Evolutionary conservation across 1,140 invertebrate genomes (phyloP).

Genomic region (Muscidifurax raptorellus): DNA sequence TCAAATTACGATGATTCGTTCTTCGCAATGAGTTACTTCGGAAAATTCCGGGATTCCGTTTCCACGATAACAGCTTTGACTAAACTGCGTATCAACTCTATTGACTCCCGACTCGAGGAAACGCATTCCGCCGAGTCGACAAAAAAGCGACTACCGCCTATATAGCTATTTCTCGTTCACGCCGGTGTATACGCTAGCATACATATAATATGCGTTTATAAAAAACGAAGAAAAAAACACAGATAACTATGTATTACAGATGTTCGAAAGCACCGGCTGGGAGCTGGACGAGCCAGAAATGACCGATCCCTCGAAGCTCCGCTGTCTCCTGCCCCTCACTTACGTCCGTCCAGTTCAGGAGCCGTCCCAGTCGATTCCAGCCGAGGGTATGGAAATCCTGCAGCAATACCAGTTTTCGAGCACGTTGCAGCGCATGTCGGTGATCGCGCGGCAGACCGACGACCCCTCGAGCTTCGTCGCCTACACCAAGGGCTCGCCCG

Average conservation of each 20-base stretch:
- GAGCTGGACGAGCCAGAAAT: conserved; percentile 86
- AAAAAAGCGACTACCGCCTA: not conserved
- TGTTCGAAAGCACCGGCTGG: conserved; percentile 90
- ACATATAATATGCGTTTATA: no score
- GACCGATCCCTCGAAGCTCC: conserved; percentile 78
- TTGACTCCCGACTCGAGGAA: no score
- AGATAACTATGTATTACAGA: no score
- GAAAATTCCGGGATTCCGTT: no score
- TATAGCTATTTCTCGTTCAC: not conserved
- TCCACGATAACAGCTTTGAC: not conserved
- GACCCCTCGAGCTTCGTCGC: conserved; percentile 80
- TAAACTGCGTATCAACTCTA: no score
- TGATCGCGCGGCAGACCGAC: conserved; percentile 85
- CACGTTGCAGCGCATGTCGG: conserved; percentile 92
- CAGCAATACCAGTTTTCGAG: conserved; percentile 96
- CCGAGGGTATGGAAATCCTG: conserved; percentile 80
- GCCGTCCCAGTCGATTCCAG: not conserved
- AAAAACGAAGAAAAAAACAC: not conserved
- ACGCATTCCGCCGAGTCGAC: not conserved
- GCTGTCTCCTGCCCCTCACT: conserved; percentile 85
- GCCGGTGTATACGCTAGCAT: no score
- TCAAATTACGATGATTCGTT: no score
- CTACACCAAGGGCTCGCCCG: conserved; percentile 96
- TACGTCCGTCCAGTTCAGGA: conserved; percentile 77
- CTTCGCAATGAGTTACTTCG: no score